A percentile compares a stretch with the other conserved stretches of the same genome.
These are phyloP conservation scores for Amphimedon queenslandica DNA, from an alignment of 37 sponge, comb jelly and placozoan genomes.

Conservation along the genomic window DNA sequence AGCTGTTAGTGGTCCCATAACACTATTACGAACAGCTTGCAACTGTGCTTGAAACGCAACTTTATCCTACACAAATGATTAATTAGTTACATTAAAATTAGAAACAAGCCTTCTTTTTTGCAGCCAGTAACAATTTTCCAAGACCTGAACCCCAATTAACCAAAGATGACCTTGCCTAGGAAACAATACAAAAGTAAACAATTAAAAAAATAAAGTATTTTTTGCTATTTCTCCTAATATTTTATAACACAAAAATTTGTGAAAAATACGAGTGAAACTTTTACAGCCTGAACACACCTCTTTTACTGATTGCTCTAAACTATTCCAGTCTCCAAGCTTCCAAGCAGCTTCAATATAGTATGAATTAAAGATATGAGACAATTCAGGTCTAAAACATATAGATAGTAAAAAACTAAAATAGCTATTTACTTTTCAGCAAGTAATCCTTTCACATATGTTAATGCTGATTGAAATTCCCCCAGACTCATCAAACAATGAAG, in stretches of 20 bases:
- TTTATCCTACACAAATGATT: neutral
- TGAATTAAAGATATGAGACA: conserved; percentile 58
- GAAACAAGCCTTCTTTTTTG: conserved; percentile 53
- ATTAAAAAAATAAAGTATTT: neutral
- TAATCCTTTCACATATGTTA: conserved; percentile 63
- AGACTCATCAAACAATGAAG: conserved; percentile 65
- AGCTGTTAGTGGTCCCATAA: conserved; percentile 79
- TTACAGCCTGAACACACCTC: no score
- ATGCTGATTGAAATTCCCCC: conserved; percentile 66
- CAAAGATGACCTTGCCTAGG: neutral
- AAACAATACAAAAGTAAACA: neutral
- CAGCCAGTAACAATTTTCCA: conserved; percentile 63
- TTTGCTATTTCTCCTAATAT: no score
- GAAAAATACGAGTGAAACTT: no score
- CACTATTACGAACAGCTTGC: conserved; percentile 28
- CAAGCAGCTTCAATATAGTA: conserved; percentile 79
- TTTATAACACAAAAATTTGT: neutral
- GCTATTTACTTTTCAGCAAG: conserved; percentile 23
- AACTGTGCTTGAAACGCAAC: neutral
- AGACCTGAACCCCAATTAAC: conserved; percentile 73
- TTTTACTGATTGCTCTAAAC: conserved; percentile 47
- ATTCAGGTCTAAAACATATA: conserved; percentile 44
- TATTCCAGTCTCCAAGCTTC: conserved; percentile 77
- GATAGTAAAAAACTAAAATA: neutral
- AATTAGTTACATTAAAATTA: neutral